Base-by-base conservation (phyloP, 1,140 invertebrate genomes). In the Rhynchophorus ferrugineus region DNA sequence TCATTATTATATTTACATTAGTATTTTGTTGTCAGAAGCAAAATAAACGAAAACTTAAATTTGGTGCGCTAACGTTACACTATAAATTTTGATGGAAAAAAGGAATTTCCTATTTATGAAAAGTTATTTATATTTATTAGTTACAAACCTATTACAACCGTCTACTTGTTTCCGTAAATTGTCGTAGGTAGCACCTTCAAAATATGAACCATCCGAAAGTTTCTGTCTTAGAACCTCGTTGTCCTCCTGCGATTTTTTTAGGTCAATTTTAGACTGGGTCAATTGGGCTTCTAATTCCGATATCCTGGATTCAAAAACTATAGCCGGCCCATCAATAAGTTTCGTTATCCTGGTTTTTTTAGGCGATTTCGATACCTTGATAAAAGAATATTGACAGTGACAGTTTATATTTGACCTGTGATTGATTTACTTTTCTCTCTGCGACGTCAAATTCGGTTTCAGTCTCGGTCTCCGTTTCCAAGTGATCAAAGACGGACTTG, bases 201-300 rank as follows among this genome's bases (percentile, higher is more conserved):
- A 70, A 49, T 72, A 72, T 0, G 73, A 65, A 11, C 74, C 76
- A 49, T 78, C 75, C 11, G 75, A 70, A 19, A 80, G 46, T 63
- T 82, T 82, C 2, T 75, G 72, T 62, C 79, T 80, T 16, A 78
- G 75, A 13, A 76, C 72, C 55, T 81, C 79, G 54, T 83, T 81
- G 61, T 85, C 82, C 33, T 82, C 78, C 60, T 76, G 63, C 0
- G 81, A 68, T 61, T 87, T 85, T 58, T 80, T 79, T 1, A 89
- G 64, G 60, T 88, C 85, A 16, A 89, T 81, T 62, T 78, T 84
- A 0, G 81, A 69, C 64, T 89, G 86, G 3, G 84, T 83, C 20
- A 89, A 63, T 57, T 89, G 85, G 0, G 86, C 86, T 66, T 90
- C 86, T 41, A 90, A 62, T 60, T 90, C 86, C n/a, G 84, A 83